Evolutionary conservation across 1,140 invertebrate genomes (phyloP), one percentile per base, ranked within the genome.

Genomic region (Microplitis demolitor): DNA sequence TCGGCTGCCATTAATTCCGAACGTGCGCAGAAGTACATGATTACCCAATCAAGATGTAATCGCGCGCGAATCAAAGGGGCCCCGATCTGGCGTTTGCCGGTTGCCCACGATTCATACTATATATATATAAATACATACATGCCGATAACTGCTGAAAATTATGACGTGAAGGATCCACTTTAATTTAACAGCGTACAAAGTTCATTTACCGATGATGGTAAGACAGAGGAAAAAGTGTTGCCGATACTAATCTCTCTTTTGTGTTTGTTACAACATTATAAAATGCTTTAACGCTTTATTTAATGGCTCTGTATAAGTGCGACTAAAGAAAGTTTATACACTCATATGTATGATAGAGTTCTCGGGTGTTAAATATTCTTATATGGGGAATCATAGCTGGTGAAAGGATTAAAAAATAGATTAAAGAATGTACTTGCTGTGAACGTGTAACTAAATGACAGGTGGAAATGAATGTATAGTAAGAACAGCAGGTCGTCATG

Each of bases 31-130:
- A 71, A 71, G 58, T 63, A 53, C 69, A 71, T 71, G 69, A 71
- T 71, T 71, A 63, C 69, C 69, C 35, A 71, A 71, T 71, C 69
- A 71, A 71, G 69, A 71, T 71, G 37, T 63, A 45, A 62, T 62
- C 39, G 9, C 24, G n/a, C 33, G 34, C 4, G 34, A 31, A 61
- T 56, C 37, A 39, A 61, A 70, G 62, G 34, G 24, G 39, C n/a
- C 53, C 53, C 33, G 64, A 54, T 24, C 13, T 16, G 45, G 39
- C 39, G 39, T 45, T 45, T 45, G 39, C 39, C 39, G 11, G 39
- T 45, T 45, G 39, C 39, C 39, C 39, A 45, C 39, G 39, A 45
- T 11, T 24, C 24, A 24, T 24, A 24, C 24, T 24, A 24, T 24
- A 24, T 24, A 24, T 54, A 54, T 11, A 14, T 54, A n/a, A n/a